A percentile compares a stretch with the other conserved stretches of the same genome.
These are phyloP conservation scores for Nyctereutes procyonoides DNA, from an alignment of 2,113 vertebrate genomes.

Conservation along the genomic window DNA sequence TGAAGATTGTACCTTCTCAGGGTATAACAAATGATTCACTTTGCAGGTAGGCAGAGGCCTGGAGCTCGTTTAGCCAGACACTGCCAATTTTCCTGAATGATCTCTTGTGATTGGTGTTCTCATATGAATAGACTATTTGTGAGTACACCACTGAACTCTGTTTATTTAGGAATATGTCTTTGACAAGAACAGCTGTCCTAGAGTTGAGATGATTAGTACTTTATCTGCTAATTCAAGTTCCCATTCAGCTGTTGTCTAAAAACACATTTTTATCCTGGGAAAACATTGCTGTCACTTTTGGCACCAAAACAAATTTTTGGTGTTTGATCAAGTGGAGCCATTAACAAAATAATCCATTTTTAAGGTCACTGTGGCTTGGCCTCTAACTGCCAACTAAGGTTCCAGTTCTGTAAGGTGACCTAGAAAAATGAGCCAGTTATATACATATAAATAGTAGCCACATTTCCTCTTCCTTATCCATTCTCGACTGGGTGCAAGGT, in stretches of 20 bases:
- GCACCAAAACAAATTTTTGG: conserved; percentile 20
- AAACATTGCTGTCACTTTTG: conserved; percentile 58
- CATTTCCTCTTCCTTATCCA: background rate
- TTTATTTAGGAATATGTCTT: conserved; percentile 76
- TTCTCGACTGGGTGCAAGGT: background rate
- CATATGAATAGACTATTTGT: conserved; percentile 49
- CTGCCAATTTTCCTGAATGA: conserved; percentile 66
- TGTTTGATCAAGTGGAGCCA: conserved; percentile 41
- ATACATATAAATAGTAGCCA: background rate
- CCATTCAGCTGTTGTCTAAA: conserved; percentile 35
- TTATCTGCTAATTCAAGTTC: conserved; percentile 74
- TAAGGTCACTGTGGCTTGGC: conserved; percentile 13
- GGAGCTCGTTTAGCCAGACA: conserved; percentile 28
- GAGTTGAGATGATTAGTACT: conserved; percentile 77
- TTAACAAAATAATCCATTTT: background rate
- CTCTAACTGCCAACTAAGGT: background rate
- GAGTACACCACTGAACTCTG: conserved; percentile 53
- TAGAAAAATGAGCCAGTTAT: background rate
- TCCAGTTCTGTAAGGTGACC: background rate
- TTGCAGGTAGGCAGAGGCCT: conserved; percentile 43
- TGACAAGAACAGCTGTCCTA: conserved; percentile 68
- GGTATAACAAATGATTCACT: conserved; percentile 66
- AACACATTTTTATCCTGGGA: conserved; percentile 44
- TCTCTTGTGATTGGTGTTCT: conserved; percentile 57
- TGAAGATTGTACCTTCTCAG: conserved; percentile 46